Evolutionary conservation across 2,797 vertebrate genomes (phyloP).

Genomic region (Tokudaia tokunoshimensis): DNA sequence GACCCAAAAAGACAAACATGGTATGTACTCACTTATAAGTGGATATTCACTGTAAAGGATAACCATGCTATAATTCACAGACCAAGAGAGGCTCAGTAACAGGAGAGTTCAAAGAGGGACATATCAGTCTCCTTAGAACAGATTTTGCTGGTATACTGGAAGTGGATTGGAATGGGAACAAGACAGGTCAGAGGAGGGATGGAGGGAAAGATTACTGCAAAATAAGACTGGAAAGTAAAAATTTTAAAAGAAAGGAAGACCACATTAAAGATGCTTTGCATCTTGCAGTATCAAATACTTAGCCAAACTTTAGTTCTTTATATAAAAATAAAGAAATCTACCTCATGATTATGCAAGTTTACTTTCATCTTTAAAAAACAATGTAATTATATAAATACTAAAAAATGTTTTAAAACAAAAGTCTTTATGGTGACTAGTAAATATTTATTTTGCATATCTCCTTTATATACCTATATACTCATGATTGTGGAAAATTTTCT

Average conservation of each 20-base stretch:
- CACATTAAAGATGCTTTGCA: not conserved
- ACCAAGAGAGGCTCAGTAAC: not conserved
- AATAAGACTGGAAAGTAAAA: not conserved
- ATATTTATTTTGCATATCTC: not conserved
- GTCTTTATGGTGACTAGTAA: not conserved
- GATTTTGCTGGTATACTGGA: not conserved
- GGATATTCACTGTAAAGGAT: not conserved
- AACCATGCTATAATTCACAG: not conserved
- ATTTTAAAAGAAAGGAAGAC: not conserved
- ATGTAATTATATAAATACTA: not conserved
- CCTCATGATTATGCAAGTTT: not conserved
- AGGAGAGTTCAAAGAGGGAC: too few relatives aligned
- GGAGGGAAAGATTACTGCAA: not conserved
- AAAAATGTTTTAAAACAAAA: not conserved
- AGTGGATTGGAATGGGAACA: not conserved
- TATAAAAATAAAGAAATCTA: not conserved
- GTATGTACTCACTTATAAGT: not conserved
- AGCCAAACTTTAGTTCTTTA: not conserved
- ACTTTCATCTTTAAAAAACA: too few relatives aligned
- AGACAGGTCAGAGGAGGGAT: not conserved
- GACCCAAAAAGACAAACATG: not conserved
- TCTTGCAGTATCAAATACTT: not conserved
- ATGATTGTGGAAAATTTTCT: not conserved
- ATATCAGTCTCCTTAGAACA: too few relatives aligned
- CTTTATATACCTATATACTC: not conserved